Percentiles rank a stretch among this genome's conserved stretches.
Conservation (phyloP, 2,113 vertebrate genomes). For the Pelodiscus sinensis region DNA sequence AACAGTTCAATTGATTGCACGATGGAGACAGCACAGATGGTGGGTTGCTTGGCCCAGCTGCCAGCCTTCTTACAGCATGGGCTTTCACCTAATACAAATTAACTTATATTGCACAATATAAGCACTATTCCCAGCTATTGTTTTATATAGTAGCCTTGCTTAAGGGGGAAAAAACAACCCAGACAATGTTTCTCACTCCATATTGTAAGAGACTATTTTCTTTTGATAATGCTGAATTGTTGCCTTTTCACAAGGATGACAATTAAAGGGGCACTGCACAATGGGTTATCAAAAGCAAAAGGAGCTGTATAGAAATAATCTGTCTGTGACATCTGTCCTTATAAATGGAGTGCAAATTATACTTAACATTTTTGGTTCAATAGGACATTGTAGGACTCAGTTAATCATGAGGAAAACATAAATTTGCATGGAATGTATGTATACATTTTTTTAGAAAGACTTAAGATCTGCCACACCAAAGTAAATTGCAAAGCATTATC, state of each 20-base stretch:
- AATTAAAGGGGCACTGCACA: constrained; percentile 21
- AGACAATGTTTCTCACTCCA: not conserved
- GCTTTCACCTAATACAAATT: constrained; percentile 43
- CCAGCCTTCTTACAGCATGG: no score
- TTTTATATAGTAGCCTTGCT: constrained; percentile 18
- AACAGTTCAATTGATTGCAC: not conserved
- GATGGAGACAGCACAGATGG: not conserved
- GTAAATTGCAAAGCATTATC: not conserved
- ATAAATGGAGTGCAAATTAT: constrained; percentile 53
- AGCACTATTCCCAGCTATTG: constrained; percentile 69
- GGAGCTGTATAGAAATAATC: not conserved
- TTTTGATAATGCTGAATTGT: constrained; percentile 3
- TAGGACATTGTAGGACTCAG: not conserved
- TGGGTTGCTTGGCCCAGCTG: not conserved
- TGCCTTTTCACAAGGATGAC: not conserved
- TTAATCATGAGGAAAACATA: not conserved
- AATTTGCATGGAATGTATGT: not conserved
- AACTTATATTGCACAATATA: constrained; percentile 65
- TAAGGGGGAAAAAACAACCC: not conserved
- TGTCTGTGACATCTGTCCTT: constrained; percentile 40
- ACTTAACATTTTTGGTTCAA: not conserved
- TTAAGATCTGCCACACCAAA: not conserved
- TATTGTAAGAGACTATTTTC: not conserved
- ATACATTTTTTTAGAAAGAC: not conserved
- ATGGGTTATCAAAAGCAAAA: not conserved